Evolutionary conservation across 2,797 vertebrate species (phyloP).

Genomic region (Enteromius mattozi): DNA sequence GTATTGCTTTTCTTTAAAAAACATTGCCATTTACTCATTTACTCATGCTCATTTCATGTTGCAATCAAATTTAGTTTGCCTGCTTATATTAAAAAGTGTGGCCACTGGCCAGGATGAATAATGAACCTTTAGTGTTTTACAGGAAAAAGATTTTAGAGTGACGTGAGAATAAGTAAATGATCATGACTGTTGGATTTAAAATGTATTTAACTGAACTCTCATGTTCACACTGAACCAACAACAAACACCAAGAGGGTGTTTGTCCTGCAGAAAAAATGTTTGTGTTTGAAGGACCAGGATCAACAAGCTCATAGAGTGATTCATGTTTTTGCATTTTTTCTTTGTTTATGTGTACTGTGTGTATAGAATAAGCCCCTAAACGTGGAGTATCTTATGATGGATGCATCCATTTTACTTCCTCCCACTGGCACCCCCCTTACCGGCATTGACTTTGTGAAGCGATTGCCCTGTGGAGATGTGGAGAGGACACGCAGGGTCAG

Average conservation of each 20-base stretch:
- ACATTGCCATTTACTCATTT: not conserved
- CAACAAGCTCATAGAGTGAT: not conserved
- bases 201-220: not conserved
- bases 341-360: slow-evolving; percentile 29
- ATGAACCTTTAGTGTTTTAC: no score
- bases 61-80: not conserved
- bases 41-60: not conserved
- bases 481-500: slow-evolving; percentile 94
- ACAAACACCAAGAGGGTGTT: not conserved
- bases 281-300: slow-evolving; percentile 19
- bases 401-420: slow-evolving; percentile 94
- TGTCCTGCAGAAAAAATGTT: not conserved
- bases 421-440: slow-evolving; percentile 96
- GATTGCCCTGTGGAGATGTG: slow-evolving; percentile 94
- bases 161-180: not conserved
- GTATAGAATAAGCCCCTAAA: slow-evolving; percentile 96
- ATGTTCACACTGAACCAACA: not conserved
- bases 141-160: not conserved
- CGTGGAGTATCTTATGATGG: slow-evolving; percentile 99
- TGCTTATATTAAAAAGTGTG: not conserved
- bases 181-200: not conserved
- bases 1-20: not conserved
- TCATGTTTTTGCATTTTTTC: not conserved
- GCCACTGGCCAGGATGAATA: not conserved
- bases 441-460: slow-evolving; percentile 97